Percentiles rank a stretch among this genome's conserved stretches.
Evolutionary conservation across 2,797 vertebrate genomes (phyloP).

Genomic region (Molossus alvarezi): DNA sequence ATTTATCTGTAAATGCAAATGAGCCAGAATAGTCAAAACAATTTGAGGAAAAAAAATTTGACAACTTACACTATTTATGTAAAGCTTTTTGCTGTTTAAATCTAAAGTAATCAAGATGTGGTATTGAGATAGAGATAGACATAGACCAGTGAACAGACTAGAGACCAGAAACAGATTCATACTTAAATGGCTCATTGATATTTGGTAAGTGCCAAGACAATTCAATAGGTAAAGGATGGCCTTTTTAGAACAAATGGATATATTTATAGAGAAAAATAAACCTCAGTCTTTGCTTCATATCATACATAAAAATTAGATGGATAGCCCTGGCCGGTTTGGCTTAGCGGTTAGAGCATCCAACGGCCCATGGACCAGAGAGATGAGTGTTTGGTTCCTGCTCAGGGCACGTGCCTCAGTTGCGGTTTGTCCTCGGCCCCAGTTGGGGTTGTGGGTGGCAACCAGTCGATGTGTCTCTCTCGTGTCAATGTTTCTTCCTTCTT

Average conservation of each 20-base stretch:
- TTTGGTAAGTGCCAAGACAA: not conserved
- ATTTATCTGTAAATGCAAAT: not conserved
- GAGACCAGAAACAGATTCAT: not conserved
- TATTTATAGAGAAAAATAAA: not conserved
- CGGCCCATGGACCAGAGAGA: too few species aligned
- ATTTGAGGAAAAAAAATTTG: not conserved
- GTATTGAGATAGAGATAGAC: not conserved
- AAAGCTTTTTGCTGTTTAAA: conserved; percentile 23
- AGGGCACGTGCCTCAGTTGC: too few species aligned
- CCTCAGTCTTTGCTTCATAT: not conserved
- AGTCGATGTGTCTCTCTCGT: too few species aligned
- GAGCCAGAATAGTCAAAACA: conserved; percentile 27
- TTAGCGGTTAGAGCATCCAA: too few species aligned
- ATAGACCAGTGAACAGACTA: not conserved
- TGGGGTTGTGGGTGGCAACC: too few species aligned
- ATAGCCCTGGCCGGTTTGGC: not conserved
- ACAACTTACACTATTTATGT: not conserved
- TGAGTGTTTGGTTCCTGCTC: too few species aligned
- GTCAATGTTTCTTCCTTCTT: too few species aligned
- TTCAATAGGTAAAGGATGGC: not conserved
- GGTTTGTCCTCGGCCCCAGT: too few species aligned
- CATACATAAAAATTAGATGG: not conserved
- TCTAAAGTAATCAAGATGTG: not conserved
- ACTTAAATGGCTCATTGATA: not conserved
- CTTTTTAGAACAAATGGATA: not conserved